Evolutionary conservation across 2,888 invertebrate genomes (phyloP), one percentile per base, ranked within the genome.

Genomic region (Vanessa cardui): DNA sequence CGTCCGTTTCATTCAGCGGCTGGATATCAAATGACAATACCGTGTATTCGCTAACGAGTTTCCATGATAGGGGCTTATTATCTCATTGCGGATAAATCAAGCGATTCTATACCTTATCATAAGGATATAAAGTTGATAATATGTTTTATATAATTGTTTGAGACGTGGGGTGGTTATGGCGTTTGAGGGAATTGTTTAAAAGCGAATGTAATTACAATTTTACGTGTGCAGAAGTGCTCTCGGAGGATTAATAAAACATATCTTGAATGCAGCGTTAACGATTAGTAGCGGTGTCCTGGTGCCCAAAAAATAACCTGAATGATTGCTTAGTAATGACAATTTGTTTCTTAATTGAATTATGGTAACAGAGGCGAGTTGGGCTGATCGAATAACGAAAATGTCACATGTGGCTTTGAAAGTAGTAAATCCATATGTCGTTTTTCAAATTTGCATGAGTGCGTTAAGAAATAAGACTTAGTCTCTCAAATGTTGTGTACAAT

Each of bases 31-130:
- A 89, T 88, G 89, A 86, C 88, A 85, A 83, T 83, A 82, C 78
- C 85, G 83, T 85, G 85, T 87, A 87, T 83, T 80, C 82, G 80
- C 84, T 87, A 89, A 89, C 89, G 87, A 89, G 87, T 79, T 80
- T 80, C 79, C 77, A 81, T 83, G 83, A 84, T 83, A 83, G 78
- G 73, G 76, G 75, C 81, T 83, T 81, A 82, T 83, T 85, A 83
- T 74, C 78, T 77, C n/a, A 78, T 77, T 79, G 75, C 75, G 66
- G 68, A 73, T 68, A 67, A 69, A 72, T 69, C 77, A 73, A 68
- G 71, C 77, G 74, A 86, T 74, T 83, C 78, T 80, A 75, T 78
- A 76, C 80, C 78, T 76, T 86, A 82, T 76, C 8, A 12, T 65
- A 50, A 59, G 46, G 61, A 45, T 65, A 66, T 77, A 83, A 78